Evolutionary conservation across 2,888 invertebrate species (phyloP).

Genomic region (Morpho deidamia): DNA sequence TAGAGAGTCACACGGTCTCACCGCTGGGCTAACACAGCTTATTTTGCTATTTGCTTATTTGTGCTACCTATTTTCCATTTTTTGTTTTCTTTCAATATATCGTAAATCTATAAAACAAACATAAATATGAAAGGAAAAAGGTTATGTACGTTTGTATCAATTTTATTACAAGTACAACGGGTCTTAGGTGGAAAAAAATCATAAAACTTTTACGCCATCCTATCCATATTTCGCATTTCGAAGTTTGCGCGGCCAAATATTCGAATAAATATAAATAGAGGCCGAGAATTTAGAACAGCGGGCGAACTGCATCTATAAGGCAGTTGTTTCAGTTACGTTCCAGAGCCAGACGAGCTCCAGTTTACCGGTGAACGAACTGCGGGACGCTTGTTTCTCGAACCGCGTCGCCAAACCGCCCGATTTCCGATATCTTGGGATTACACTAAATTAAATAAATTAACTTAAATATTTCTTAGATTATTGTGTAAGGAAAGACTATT

Average conservation of each 20-base stretch:
- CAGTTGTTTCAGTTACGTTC: slow-evolving; percentile 42
- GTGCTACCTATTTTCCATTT: no score
- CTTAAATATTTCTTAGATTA: no score
- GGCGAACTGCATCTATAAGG: slow-evolving; percentile 32
- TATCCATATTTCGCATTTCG: slow-evolving; percentile 18
- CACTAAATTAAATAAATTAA: no score
- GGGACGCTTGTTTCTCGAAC: slow-evolving; percentile 36
- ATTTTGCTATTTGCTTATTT: no score
- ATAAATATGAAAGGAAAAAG: background rate
- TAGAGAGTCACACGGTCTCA: no score
- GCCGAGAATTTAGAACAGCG: slow-evolving; percentile 33
- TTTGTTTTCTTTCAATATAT: no score
- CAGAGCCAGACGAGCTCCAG: slow-evolving; percentile 37
- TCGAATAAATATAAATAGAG: slow-evolving; percentile 32
- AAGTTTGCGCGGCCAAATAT: slow-evolving; percentile 26
- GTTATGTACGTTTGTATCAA: background rate
- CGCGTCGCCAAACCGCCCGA: slow-evolving; percentile 10
- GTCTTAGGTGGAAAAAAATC: slow-evolving; percentile 10
- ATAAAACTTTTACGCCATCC: slow-evolving; percentile 12
- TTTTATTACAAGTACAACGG: slow-evolving; percentile 2
- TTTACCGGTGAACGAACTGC: slow-evolving; percentile 41
- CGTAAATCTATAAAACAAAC: background rate
- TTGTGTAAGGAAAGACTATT: background rate
- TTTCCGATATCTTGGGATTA: background rate
- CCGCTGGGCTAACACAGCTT: no score